phyloP scores from a whole-genome alignment of 2,888 invertebrate genomes.

The Spilarctia lutea region DNA sequence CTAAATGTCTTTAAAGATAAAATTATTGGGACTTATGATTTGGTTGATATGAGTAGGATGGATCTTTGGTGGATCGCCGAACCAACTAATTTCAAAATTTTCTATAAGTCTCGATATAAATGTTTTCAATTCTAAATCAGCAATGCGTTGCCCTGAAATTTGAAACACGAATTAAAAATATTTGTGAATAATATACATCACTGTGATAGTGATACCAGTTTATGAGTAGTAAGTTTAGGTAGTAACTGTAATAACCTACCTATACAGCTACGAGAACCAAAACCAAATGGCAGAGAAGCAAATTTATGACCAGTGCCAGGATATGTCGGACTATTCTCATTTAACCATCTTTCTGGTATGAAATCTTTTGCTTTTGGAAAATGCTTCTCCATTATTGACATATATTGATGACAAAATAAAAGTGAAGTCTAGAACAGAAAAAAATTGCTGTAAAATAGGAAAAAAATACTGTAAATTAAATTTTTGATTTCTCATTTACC shows the following conservation, averaged over 20 bases:
- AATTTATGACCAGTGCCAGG: constrained; percentile 84
- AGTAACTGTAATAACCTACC: constrained; percentile 64
- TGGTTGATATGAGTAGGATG: constrained; percentile 10
- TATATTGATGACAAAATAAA: constrained; percentile 67
- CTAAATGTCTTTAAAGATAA: constrained; percentile 12
- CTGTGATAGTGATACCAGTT: too few relatives aligned
- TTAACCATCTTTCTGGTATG: constrained; percentile 91
- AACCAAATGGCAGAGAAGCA: constrained; percentile 88
- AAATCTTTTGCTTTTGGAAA: constrained; percentile 78
- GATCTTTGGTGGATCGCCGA: constrained; percentile 2
- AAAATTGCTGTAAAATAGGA: not conserved
- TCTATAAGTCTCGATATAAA: constrained; percentile 5
- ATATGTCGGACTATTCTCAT: constrained; percentile 59
- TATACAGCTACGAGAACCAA: constrained; percentile 88
- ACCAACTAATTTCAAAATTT: constrained; percentile 12
- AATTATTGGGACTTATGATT: constrained; percentile 10
- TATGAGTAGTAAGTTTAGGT: not conserved
- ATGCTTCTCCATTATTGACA: constrained; percentile 70
- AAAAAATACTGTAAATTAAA: not conserved
- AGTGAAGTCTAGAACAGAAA: not conserved
- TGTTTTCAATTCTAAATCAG: constrained; percentile 10
- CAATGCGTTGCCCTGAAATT: constrained; percentile 12
- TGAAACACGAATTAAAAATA: not conserved
- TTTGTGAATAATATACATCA: not conserved
- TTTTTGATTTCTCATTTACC: constrained; percentile 64